Conservation (phyloP, 2,797 vertebrate genomes). For the Leuciscus waleckii region DNA sequence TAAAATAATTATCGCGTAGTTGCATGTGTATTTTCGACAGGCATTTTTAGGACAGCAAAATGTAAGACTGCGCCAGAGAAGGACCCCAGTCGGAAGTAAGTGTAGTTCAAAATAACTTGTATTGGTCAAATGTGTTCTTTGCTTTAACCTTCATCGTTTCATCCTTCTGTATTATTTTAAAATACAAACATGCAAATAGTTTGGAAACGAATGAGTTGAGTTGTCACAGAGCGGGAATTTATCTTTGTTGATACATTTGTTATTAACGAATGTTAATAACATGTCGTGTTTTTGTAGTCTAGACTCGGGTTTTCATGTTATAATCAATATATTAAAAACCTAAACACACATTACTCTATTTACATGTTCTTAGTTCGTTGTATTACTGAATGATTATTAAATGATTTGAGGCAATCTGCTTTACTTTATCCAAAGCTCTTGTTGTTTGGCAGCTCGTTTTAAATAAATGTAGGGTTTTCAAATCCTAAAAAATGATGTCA, state of each 20-base stretch:
- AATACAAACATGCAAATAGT: neutral
- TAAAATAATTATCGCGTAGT: neutral
- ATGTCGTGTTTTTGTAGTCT: neutral
- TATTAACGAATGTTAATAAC: neutral
- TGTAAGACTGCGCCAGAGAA: neutral
- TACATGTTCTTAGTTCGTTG: neutral
- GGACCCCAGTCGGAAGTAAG: slow-evolving; percentile 26
- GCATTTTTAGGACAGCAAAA: slow-evolving; percentile 24
- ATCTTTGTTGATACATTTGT: too few relatives aligned
- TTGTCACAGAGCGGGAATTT: too few relatives aligned
- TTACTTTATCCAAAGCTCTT: slow-evolving; percentile 27
- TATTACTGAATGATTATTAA: slow-evolving; percentile 13
- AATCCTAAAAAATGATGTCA: slow-evolving; percentile 40
- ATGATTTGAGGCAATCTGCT: slow-evolving; percentile 23
- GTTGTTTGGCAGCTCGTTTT: slow-evolving; percentile 47
- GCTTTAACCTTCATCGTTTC: neutral
- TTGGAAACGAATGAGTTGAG: neutral
- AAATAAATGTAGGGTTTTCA: slow-evolving; percentile 41
- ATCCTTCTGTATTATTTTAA: neutral
- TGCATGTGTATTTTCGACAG: neutral
- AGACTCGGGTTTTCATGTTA: neutral
- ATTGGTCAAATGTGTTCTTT: neutral
- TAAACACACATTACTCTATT: neutral
- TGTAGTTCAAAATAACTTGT: neutral
- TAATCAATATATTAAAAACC: neutral